Percentiles rank a stretch among this genome's conserved stretches.
These are phyloP conservation scores for Columba livia DNA, from an alignment of 2,113 vertebrate species.

Conservation along the genomic window DNA sequence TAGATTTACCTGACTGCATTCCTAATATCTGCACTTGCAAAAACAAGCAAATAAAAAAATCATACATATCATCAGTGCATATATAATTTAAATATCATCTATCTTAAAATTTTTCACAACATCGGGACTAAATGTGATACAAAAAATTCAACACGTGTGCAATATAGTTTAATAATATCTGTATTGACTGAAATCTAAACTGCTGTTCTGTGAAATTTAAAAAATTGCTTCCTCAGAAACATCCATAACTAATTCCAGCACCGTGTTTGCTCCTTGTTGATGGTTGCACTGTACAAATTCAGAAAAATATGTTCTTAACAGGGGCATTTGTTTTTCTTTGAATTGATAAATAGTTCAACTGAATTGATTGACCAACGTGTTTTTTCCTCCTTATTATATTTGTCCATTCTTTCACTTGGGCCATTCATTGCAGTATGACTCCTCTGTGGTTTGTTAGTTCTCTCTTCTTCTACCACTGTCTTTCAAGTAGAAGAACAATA, in stretches of 20 bases:
- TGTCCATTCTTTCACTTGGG: neutral
- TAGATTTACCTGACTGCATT: neutral
- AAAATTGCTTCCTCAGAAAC: neutral
- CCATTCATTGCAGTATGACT: neutral
- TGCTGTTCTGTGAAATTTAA: neutral
- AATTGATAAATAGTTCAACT: neutral
- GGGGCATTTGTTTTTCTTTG: neutral
- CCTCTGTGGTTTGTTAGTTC: neutral
- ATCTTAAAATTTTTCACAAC: neutral
- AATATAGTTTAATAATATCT: neutral
- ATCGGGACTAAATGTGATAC: neutral
- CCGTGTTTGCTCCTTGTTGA: neutral
- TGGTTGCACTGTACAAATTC: neutral
- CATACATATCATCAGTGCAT: neutral
- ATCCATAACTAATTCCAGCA: neutral
- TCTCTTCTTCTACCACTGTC: neutral
- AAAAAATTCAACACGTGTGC: neutral
- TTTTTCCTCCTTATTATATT: neutral
- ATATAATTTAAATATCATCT: neutral
- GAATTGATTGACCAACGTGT: neutral
- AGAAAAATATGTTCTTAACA: neutral
- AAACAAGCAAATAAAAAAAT: neutral
- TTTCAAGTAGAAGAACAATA: neutral
- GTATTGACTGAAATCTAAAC: neutral
- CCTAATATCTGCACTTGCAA: neutral